phyloP scores from a whole-genome alignment of 2,797 vertebrate genomes.

The Catharus ustulatus region DNA sequence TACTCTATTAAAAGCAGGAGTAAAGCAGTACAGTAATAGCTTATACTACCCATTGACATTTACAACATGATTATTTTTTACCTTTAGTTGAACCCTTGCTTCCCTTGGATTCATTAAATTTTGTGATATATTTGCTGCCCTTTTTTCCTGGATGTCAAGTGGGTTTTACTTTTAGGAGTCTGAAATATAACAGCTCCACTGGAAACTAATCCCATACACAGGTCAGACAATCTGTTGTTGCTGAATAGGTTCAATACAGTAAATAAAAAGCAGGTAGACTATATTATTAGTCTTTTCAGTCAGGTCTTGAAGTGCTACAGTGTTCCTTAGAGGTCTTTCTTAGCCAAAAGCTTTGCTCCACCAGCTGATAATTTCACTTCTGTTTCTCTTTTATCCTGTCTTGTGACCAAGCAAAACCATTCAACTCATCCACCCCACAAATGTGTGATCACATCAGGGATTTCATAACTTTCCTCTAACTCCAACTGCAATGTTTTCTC shows the following conservation, averaged over 20 bases:
- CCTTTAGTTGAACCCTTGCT: conserved; percentile 14
- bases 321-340: not conserved
- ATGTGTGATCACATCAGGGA: not conserved
- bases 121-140: not conserved
- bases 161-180: not conserved
- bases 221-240: not conserved
- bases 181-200: not conserved
- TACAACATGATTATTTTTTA: not conserved
- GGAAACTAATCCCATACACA: not conserved
- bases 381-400: not conserved
- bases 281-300: not conserved
- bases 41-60: not conserved
- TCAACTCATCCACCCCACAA: not conserved
- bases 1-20: not conserved
- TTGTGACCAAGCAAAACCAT: not conserved
- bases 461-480: not conserved
- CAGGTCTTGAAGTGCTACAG: not conserved
- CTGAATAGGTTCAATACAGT: not conserved
- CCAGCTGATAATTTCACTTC: not conserved
- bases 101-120: not conserved
- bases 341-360: not conserved
- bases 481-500: not conserved
- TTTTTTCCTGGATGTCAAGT: not conserved
- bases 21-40: not conserved
- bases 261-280: not conserved